These are phyloP conservation scores for Apamea crenata DNA, from an alignment of 2,888 invertebrate genomes.

Conservation along the genomic window DNA sequence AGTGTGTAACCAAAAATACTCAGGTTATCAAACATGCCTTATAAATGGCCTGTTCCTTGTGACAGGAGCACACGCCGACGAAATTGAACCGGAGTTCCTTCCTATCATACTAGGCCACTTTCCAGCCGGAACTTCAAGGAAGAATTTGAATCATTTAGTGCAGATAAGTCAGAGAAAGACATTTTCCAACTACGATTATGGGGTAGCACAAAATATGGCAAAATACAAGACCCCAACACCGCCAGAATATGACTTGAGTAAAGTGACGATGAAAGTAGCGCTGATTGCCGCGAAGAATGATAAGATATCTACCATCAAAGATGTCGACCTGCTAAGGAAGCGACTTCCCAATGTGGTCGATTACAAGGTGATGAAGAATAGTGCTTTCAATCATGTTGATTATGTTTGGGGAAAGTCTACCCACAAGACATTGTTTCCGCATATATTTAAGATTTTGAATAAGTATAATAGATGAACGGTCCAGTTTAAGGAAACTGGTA, in stretches of 20 bases:
- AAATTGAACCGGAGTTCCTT: conserved; percentile 71
- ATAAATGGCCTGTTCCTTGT: conserved; percentile 59
- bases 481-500: too few relatives aligned
- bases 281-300: conserved; percentile 74
- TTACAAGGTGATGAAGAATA: conserved; percentile 57
- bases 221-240: conserved; percentile 68
- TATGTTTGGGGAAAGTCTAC: conserved; percentile 72
- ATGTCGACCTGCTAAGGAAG: conserved; percentile 65
- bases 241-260: conserved; percentile 74
- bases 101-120: conserved; percentile 67
- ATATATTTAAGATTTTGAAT: conserved; percentile 61
- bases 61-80: conserved; percentile 62
- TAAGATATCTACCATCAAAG: conserved; percentile 68
- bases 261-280: conserved; percentile 70
- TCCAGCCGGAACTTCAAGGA: conserved; percentile 74
- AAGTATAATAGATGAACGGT: conserved; percentile 57
- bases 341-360: conserved; percentile 71
- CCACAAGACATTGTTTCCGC: conserved; percentile 56
- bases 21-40: conserved; percentile 68
- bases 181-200: conserved; percentile 76
- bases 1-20: conserved; percentile 59
- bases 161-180: conserved; percentile 68
- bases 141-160: conserved; percentile 72
- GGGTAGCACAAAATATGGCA: conserved; percentile 65
- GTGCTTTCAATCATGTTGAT: conserved; percentile 73